Evolutionary conservation across 2,888 invertebrate genomes (phyloP), one percentile per base, ranked within the genome.

Genomic region (Sarcophaga caerulescens): DNA sequence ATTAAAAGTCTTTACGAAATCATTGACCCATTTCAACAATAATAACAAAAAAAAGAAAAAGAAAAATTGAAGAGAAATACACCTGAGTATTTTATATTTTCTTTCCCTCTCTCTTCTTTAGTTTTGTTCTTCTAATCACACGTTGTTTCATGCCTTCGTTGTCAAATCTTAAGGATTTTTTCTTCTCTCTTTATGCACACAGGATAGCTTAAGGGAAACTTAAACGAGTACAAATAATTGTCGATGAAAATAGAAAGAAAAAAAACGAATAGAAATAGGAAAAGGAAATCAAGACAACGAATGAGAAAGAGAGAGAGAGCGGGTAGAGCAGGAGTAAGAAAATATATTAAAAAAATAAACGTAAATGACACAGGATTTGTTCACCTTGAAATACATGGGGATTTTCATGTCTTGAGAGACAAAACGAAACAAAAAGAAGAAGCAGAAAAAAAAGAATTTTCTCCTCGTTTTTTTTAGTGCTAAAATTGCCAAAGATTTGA

Each of bases 1-100:
- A 83, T 86, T 80, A 83, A 73, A 77, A 81, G 82, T 83, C 85
- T 83, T 82, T 80, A 80, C 73, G 71, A 80, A 86, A 83, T 81
- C 83, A 83, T 83, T 86, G 83, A 86, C 81, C 85, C 83, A 73
- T 81, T 81, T 77, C 78, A 79, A 73, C 35, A 35, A 35, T 8
- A 35, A 35, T 35, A 52, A 52, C 52, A 52, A 52, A 12, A 52
- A 52, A 52, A 14, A 3, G 4, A 47, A 2, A 52, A 4, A 52
- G 4, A 52, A 1, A 52, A 52, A 52, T 17, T 14, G 14, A 52
- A 12, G 17, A 12, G 10, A 79, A 75, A 75, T 75, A 75, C 84
- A 84, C 70, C 79, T 84, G 79, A 70, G 84, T 63, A 79, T 65
- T 59, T 63, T 11, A 44, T 63, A 6, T 65, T 52, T 45, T 47